Percentiles rank a stretch among this genome's conserved stretches.
Conservation (phyloP, 1,140 invertebrate species). For the Aphelenchoides fujianensis region DNA sequence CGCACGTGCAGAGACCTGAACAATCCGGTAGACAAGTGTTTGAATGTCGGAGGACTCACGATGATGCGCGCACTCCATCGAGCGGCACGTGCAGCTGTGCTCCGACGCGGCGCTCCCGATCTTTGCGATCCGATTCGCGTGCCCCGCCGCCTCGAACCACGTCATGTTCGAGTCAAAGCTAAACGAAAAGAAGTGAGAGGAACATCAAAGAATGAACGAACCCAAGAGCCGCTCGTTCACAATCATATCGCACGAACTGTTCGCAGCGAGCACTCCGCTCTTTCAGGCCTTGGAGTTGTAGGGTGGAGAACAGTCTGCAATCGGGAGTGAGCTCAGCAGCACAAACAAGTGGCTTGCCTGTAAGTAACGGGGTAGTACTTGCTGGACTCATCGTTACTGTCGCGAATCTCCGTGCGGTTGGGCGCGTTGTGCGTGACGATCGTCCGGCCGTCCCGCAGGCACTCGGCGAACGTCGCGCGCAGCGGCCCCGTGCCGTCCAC, state of each 20-base stretch:
- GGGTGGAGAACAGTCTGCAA: background rate
- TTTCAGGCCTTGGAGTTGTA: background rate
- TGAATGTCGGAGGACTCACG: background rate
- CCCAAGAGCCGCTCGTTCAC: background rate
- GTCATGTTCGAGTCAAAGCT: constrained; percentile 4
- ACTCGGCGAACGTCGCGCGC: background rate
- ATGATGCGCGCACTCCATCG: background rate
- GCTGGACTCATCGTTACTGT: background rate
- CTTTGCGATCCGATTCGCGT: background rate
- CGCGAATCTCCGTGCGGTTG: constrained; percentile 6
- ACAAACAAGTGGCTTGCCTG: background rate
- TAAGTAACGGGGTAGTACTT: background rate
- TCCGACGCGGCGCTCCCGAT: background rate
- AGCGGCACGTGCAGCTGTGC: background rate
- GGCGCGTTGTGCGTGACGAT: constrained; percentile 12
- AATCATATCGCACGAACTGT: constrained; percentile 3
- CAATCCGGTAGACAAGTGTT: background rate
- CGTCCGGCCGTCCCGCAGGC: background rate
- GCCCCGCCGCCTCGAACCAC: background rate
- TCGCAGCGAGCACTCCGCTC: background rate
- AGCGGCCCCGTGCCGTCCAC: constrained; percentile 6
- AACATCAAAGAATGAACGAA: background rate
- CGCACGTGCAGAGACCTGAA: constrained; percentile 2
- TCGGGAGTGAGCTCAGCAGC: background rate
- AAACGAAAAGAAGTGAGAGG: background rate